phyloP scores from a whole-genome alignment of 2,888 invertebrate species.

The Macrophya annulata region DNA sequence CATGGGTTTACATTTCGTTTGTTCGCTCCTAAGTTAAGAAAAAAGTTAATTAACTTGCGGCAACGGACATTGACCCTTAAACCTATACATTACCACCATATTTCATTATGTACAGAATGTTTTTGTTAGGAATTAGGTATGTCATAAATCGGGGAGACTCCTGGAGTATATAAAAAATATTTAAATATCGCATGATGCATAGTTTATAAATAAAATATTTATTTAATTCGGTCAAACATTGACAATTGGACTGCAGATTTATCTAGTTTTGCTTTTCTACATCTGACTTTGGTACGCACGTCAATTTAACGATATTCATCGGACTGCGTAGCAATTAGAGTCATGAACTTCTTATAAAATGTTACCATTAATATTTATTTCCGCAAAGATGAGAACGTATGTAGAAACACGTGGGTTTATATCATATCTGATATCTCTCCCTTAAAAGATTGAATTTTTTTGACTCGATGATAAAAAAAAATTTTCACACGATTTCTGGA shows the following conservation, averaged over 20 bases:
- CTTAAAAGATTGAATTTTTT: not conserved
- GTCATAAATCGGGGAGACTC: not conserved
- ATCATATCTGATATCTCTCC: not conserved
- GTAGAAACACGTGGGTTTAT: not conserved
- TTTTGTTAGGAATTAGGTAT: not conserved
- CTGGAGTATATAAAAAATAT: not conserved
- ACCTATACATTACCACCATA: not conserved
- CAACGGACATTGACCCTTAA: conserved; percentile 20
- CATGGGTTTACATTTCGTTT: conserved; percentile 62
- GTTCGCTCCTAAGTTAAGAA: conserved; percentile 40
- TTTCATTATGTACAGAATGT: not conserved
- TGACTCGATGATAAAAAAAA: conserved; percentile 6
- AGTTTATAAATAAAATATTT: not conserved
- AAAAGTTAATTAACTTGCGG: conserved; percentile 59
- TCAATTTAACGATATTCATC: not conserved
- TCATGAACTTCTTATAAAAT: not conserved
- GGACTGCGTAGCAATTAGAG: not conserved
- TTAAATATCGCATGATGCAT: not conserved
- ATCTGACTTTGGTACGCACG: not conserved
- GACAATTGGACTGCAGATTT: not conserved
- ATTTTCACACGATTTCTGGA: conserved; percentile 53
- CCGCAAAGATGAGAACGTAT: not conserved
- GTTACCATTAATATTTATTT: not conserved
- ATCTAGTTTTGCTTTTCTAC: not conserved
- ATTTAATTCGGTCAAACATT: not conserved